Evolutionary conservation across 2,113 vertebrate genomes (phyloP).

Genomic region (Leptobrachium leishanense): DNA sequence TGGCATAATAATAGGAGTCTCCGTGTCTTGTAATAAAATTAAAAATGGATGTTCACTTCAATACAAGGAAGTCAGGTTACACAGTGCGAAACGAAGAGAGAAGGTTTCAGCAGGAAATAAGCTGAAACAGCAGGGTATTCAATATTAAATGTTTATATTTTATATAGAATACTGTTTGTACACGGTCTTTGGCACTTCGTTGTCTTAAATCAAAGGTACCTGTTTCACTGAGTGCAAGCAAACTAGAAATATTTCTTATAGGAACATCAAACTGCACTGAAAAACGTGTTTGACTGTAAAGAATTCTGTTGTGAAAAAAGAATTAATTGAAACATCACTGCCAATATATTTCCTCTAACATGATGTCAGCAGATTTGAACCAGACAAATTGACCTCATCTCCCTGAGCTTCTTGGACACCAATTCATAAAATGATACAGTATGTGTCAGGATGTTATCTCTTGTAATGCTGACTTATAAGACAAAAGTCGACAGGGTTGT

Average conservation of each 20-base stretch:
- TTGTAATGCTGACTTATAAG: slow-evolving; percentile 8
- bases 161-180: too few species aligned
- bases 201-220: background rate
- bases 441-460: slow-evolving; percentile 32
- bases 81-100: too few species aligned
- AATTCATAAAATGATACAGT: slow-evolving; percentile 38
- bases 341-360: slow-evolving; percentile 27
- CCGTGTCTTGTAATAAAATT: too few species aligned
- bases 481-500: slow-evolving; percentile 19
- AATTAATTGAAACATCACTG: slow-evolving; percentile 25
- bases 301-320: background rate
- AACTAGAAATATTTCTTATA: slow-evolving; percentile 4
- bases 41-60: too few species aligned
- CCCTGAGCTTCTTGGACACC: slow-evolving; percentile 12
- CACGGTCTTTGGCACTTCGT: too few species aligned
- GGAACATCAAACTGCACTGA: slow-evolving; percentile 9
- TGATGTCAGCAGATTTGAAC: slow-evolving; percentile 35
- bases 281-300: slow-evolving; percentile 23
- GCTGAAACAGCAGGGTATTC: too few species aligned
- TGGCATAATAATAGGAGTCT: too few species aligned
- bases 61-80: too few species aligned
- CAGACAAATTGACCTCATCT: slow-evolving; percentile 41
- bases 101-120: too few species aligned
- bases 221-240: background rate
- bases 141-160: too few species aligned